Percentiles rank a stretch among this genome's conserved stretches.
Evolutionary conservation across 2,888 invertebrate species (phyloP).

Genomic region (Petrophora chlorosata): DNA sequence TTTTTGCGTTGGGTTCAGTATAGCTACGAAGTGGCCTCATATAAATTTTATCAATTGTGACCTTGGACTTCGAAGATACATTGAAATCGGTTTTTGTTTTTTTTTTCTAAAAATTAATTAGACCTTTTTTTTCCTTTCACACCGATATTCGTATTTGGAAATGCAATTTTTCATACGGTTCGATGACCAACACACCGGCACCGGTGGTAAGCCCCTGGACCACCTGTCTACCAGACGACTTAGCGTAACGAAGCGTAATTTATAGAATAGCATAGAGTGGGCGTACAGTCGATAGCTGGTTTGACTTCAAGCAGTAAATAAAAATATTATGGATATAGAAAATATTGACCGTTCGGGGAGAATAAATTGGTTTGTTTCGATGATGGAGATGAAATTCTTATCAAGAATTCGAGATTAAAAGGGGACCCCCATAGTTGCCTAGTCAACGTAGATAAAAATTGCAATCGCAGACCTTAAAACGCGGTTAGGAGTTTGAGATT

Average conservation of each 20-base stretch:
- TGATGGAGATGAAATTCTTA: constrained; percentile 5
- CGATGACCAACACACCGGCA: neutral
- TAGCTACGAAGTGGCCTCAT: no score
- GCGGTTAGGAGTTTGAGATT: no score
- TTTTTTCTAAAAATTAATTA: neutral
- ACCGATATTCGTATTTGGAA: no score
- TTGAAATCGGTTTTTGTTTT: no score
- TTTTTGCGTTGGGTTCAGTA: no score
- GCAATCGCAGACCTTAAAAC: no score
- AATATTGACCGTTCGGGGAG: constrained; percentile 17
- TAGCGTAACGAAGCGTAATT: constrained; percentile 75
- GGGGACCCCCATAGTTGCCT: constrained; percentile 14
- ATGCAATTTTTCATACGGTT: neutral
- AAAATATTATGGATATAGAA: constrained; percentile 17
- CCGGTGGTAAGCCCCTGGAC: constrained; percentile 36
- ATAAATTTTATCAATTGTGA: no score
- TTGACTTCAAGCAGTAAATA: constrained; percentile 25
- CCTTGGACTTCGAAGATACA: no score
- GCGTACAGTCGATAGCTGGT: constrained; percentile 17
- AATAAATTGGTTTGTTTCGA: constrained; percentile 15
- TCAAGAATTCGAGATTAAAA: no score
- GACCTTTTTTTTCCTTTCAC: neutral
- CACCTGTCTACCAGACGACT: constrained; percentile 68
- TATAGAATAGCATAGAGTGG: constrained; percentile 54
- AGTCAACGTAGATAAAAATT: no score